phyloP scores from a whole-genome alignment of 2,888 invertebrate species.

The Aquatica leii region DNA sequence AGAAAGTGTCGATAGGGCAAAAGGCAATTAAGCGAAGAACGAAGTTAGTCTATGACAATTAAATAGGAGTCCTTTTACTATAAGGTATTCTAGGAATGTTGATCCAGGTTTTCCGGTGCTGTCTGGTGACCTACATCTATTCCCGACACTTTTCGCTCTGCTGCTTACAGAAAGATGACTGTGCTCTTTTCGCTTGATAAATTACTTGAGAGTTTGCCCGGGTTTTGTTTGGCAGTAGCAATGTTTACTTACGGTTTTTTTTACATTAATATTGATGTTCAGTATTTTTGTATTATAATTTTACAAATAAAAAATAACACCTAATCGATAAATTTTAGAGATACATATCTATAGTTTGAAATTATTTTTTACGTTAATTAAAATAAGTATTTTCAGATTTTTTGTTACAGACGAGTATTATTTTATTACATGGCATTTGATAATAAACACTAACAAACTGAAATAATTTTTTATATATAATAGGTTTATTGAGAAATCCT shows the following conservation, averaged over 20 bases:
- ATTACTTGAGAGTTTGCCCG: conserved; percentile 37
- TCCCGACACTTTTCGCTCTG: conserved; percentile 33
- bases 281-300: conserved; percentile 8
- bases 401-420: too few species aligned
- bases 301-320: too few species aligned
- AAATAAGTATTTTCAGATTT: too few species aligned
- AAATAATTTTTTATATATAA: too few species aligned
- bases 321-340: too few species aligned
- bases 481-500: too few species aligned
- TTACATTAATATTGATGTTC: conserved; percentile 5
- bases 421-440: too few species aligned
- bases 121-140: conserved; percentile 32
- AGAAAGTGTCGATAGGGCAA: conserved; percentile 12
- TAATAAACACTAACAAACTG: too few species aligned
- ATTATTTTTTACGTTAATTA: too few species aligned
- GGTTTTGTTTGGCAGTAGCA: conserved; percentile 35
- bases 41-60: conserved; percentile 13
- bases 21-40: conserved; percentile 16
- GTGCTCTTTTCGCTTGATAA: conserved; percentile 39
- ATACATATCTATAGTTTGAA: too few species aligned
- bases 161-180: conserved; percentile 38
- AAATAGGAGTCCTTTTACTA: conserved; percentile 6
- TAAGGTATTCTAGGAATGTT: conserved; percentile 16
- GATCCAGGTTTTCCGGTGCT: conserved; percentile 29
- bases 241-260: conserved; percentile 30